phyloP scores from a whole-genome alignment of 2,113 vertebrate species.

The Podarcis muralis region DNA sequence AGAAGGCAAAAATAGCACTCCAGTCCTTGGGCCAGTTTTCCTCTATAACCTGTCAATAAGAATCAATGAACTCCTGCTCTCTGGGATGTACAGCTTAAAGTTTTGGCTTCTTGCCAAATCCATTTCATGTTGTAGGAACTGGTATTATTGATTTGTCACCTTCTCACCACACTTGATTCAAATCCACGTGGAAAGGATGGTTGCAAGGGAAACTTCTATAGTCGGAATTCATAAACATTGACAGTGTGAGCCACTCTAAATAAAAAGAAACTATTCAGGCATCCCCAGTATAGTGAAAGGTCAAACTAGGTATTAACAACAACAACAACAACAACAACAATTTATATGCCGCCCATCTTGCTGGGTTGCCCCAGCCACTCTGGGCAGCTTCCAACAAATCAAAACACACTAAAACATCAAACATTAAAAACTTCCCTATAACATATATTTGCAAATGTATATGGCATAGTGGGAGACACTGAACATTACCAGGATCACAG shows the following conservation, averaged over 20 bases:
- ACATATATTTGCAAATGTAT: not conserved
- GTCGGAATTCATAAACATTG: not conserved
- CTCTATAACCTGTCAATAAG: not conserved
- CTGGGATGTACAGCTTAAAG: not conserved
- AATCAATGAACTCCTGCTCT: not conserved
- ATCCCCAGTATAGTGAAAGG: not conserved
- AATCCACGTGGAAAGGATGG: not conserved
- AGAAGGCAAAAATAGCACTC: not conserved
- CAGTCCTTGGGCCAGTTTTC: not conserved
- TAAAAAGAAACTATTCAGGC: not conserved
- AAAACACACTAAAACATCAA: no score
- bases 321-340: not conserved
- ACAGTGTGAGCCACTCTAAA: not conserved
- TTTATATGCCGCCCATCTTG: no score
- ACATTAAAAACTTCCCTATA: no score
- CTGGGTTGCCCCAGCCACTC: no score
- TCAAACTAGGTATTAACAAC: not conserved
- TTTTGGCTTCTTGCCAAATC: not conserved
- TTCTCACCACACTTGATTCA: not conserved
- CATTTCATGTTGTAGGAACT: not conserved
- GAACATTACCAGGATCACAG: not conserved
- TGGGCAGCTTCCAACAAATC: no score
- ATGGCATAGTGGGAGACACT: not conserved
- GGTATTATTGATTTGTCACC: not conserved
- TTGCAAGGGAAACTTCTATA: not conserved